These are phyloP conservation scores for Uropetala carovei DNA, from an alignment of 2,888 invertebrate species.

Conservation along the genomic window DNA sequence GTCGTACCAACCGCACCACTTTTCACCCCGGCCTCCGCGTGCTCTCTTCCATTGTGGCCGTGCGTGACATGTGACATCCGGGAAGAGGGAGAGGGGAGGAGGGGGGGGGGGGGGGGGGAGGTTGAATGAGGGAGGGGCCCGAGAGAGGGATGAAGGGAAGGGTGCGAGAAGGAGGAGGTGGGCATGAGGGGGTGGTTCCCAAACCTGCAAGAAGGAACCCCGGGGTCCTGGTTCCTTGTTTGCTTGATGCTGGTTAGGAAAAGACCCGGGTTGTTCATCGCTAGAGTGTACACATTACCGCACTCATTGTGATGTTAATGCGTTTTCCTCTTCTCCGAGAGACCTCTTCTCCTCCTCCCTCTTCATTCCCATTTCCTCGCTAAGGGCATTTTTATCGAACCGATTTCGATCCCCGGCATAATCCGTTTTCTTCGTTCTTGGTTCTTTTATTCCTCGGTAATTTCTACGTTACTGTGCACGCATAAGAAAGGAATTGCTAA, in stretches of 20 bases:
- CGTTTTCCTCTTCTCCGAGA: background rate
- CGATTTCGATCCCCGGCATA: background rate
- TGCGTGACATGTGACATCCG: background rate
- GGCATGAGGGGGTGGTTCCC: background rate
- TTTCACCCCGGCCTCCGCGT: background rate
- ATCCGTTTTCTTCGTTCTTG: background rate
- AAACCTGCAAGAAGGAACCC: background rate
- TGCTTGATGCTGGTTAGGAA: background rate
- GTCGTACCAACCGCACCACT: background rate
- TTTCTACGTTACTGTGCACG: no score
- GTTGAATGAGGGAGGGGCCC: no score
- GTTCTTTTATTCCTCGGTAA: no score
- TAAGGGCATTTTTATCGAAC: background rate
- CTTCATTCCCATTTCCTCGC: background rate
- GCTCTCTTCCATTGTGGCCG: background rate
- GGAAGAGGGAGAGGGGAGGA: background rate
- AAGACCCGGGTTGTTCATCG: background rate
- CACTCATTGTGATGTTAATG: background rate
- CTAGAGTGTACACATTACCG: background rate
- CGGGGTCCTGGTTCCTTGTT: background rate
- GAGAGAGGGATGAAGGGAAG: background rate
- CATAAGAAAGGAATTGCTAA: no score
- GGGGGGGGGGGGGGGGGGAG: background rate
- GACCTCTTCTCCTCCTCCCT: background rate
- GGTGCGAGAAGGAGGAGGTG: background rate